Evolutionary conservation across 2,888 invertebrate genomes (phyloP).

Genomic region (Apotomis capreana): DNA sequence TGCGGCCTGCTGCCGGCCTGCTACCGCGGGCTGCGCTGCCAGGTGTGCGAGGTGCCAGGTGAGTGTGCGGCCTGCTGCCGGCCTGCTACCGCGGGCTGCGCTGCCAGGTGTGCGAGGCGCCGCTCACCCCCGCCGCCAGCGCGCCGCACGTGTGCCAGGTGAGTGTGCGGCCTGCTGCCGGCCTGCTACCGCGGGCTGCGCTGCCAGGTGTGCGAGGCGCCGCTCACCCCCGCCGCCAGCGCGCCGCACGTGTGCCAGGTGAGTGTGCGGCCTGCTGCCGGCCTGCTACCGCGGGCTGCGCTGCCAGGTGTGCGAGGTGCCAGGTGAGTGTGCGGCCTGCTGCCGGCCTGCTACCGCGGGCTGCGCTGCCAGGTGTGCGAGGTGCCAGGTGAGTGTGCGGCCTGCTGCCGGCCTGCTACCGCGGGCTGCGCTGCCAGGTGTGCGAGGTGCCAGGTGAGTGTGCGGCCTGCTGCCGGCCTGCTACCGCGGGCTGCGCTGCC

Average conservation of each 20-base stretch:
- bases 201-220: constrained; percentile 75
- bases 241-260: constrained; percentile 58
- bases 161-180: constrained; percentile 36
- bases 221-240: constrained; percentile 49
- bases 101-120: constrained; percentile 76
- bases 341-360: constrained; percentile 48
- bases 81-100: constrained; percentile 61
- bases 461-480: constrained; percentile 66
- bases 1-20: constrained; percentile 61
- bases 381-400: constrained; percentile 51
- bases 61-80: constrained; percentile 59
- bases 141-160: constrained; percentile 63
- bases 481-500: constrained; percentile 52
- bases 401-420: constrained; percentile 50
- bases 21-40: constrained; percentile 66
- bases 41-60: constrained; percentile 73
- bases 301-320: constrained; percentile 51
- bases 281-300: constrained; percentile 61
- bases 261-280: constrained; percentile 58
- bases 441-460: constrained; percentile 63
- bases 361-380: constrained; percentile 51
- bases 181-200: constrained; percentile 48
- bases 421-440: constrained; percentile 48
- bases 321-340: constrained; percentile 53
- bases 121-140: constrained; percentile 50